Percentiles rank a stretch among this genome's conserved stretches.
Evolutionary conservation across 2,888 invertebrate species (phyloP).

Genomic region (Heliconius charithonia): DNA sequence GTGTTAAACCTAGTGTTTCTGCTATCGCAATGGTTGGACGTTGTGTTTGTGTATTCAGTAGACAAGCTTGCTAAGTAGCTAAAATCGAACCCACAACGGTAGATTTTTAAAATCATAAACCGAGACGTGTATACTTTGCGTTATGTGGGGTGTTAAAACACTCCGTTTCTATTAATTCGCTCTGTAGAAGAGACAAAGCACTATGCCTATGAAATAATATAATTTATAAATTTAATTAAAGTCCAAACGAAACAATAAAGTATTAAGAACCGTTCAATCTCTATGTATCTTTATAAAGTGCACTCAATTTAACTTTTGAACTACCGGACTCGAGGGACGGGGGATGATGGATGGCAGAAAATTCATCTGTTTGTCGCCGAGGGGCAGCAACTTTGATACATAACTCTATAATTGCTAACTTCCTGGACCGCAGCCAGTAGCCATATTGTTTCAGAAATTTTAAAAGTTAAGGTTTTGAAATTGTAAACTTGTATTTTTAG

Average conservation of each 20-base stretch:
- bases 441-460: constrained; percentile 10
- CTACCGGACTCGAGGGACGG: constrained; percentile 44
- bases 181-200: too few relatives aligned
- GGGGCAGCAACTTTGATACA: constrained; percentile 45
- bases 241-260: background rate
- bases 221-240: background rate
- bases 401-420: constrained; percentile 33
- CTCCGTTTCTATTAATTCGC: too few relatives aligned
- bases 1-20: background rate
- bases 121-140: too few relatives aligned
- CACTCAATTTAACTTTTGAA: constrained; percentile 50
- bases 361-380: constrained; percentile 44
- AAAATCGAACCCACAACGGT: background rate
- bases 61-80: background rate
- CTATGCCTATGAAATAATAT: background rate
- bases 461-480: background rate
- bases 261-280: constrained; percentile 25
- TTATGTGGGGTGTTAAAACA: too few relatives aligned
- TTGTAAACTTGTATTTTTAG: background rate
- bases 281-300: constrained; percentile 35
- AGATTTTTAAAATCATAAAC: background rate
- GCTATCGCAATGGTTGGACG: background rate
- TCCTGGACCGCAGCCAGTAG: constrained; percentile 16
- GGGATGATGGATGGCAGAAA: constrained; percentile 46
- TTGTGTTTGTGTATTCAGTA: background rate